Conservation (phyloP, 2,797 vertebrate genomes). For the Champsocephalus esox region DNA sequence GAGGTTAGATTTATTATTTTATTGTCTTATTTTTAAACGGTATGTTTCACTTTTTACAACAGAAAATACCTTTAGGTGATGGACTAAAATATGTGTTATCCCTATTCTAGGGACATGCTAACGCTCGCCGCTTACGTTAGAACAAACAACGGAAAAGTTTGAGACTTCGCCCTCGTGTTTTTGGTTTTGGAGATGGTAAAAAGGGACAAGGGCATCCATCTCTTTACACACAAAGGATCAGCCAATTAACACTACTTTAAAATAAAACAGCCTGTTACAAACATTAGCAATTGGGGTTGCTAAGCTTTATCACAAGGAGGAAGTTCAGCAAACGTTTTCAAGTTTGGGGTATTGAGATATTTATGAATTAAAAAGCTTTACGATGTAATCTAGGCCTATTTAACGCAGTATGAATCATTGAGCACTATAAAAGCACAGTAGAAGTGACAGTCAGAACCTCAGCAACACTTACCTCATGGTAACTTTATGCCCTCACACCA, state of each 20-base stretch:
- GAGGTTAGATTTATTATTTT: no score
- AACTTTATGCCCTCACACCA: constrained; percentile 65
- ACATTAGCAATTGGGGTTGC: neutral
- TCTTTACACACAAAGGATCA: neutral
- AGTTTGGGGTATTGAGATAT: neutral
- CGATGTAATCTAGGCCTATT: no score
- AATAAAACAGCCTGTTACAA: neutral
- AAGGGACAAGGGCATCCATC: neutral
- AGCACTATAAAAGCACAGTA: neutral
- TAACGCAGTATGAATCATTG: neutral
- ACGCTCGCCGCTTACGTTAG: no score
- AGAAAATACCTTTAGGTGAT: no score
- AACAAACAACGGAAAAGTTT: no score
- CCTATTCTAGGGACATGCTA: no score
- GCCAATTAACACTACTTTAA: neutral
- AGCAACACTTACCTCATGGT: constrained; percentile 50
- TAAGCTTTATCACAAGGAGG: neutral
- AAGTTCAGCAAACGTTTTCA: neutral
- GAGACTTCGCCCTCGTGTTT: no score
- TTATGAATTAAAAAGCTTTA: neutral
- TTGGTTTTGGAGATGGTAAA: no score
- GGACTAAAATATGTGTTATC: no score
- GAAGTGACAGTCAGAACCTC: constrained; percentile 8
- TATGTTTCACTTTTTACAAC: no score
- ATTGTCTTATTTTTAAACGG: no score